Base-by-base conservation (phyloP, 1,140 invertebrate genomes). In the Polypedilum pembai region DNA sequence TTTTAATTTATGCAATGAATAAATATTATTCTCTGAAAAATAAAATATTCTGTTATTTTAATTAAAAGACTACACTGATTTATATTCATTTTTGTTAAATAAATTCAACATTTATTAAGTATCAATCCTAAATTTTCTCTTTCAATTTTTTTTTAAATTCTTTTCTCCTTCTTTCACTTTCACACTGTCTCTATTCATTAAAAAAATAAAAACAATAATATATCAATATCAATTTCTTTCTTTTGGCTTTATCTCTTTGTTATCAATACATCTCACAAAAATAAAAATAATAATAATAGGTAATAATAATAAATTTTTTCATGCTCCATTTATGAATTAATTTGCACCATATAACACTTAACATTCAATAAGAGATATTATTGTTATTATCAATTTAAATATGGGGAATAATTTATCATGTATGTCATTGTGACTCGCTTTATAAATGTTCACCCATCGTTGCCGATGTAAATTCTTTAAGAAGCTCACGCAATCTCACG, bases 401-500 rank as follows among this genome's bases (percentile, higher is more conserved):
- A 33, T 33, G 24, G 24, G 24, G 24, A 5, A 33, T 33, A 33
- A 56, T 56, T 56, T n/a, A 56, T 56, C 12, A 45, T 45, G 41
- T 56, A 56, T n/a, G 8, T 56, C n/a, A 56, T 8, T 33, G 1
- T 15, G 45, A 56, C n/a, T 56, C 3, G 45, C 12, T 56, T 56
- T 56, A 56, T n/a, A 56, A 56, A 56, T 33, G 24, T 33, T 56
- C 65, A 20, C 20, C 17, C 17, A 69, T 21, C 17, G 65, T 20
- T 69, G 65, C 8, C 20, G 65, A 69, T n/a, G 65, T 20, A 69
- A 69, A 91, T 77, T 94, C 91, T 80, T 94, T 94, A 40, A 94
- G 82, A 76, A 94, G 85, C 77, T 90, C 88, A 76, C 93, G 86
- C 41, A 95, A 85, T 78, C 94, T 87, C 69, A 92, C 81, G 74